Base-by-base conservation (phyloP, 2,113 vertebrate genomes). In the Anoura caudifer region DNA sequence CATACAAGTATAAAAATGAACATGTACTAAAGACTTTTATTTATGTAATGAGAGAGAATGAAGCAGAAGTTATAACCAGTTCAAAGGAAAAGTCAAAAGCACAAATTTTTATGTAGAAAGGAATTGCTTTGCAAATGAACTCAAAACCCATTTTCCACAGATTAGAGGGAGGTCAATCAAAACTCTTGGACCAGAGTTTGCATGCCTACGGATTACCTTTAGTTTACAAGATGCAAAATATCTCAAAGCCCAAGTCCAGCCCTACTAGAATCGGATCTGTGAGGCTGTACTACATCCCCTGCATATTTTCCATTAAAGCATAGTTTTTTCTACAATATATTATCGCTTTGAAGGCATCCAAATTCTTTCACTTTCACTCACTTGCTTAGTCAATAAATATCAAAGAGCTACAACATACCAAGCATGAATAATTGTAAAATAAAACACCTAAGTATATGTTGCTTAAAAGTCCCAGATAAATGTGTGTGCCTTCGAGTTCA, bases 381-480 rank as follows among this genome's bases (percentile, higher is more conserved):
- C 41, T 45, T 45, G 14, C 65, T 88, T 90, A 50, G 69, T 94
- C 31, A 83, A 22, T 41, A 84, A 31, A 75, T 80, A 45, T 14
- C 70, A 73, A 92, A 76, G 59, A 69, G 17, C 31, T 80, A 56
- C 16, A 47, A 36, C 33, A 31, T 54, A 61, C 69, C 28, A 26
- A 52, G 28, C 31, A 95, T 59, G 70, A 81, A 65, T 67, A 89
- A 90, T 52, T 85, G 36, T 45, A 92, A 95, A 76, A 81, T 79
- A 50, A 95, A 92, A 19, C 26, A 72, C 50, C 11, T 56, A 65
- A 69, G 33, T 76, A 20, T 72, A 28, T 65, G 14, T 65, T 80
- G 28, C 33, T 89, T 89, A 33, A 47, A 91, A 47, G 3, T 65
- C 81, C 45, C 59, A 33, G 24, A 70, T 67, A 85, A 83, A 69